A percentile compares a stretch with the other conserved stretches of the same genome.
These are phyloP conservation scores for Drosophila subquinaria DNA, from an alignment of 2,888 invertebrate species.

Conservation along the genomic window DNA sequence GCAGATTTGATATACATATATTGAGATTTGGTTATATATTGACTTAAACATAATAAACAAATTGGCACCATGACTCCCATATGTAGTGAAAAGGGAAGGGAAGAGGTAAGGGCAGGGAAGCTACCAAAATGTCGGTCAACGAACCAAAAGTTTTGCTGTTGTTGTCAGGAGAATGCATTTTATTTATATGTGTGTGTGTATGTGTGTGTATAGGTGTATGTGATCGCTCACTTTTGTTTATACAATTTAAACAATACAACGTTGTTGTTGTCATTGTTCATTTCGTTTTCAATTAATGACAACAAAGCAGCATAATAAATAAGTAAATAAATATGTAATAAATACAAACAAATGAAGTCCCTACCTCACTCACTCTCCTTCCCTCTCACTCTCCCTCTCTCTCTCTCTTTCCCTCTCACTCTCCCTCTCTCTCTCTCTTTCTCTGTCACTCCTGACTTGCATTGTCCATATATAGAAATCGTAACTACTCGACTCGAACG, in stretches of 20 bases:
- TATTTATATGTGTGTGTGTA: not conserved
- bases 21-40: not conserved
- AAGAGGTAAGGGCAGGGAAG: not conserved
- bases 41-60: constrained; percentile 43
- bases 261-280: constrained; percentile 32
- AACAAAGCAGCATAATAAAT: constrained; percentile 31
- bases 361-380: not conserved
- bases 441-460: constrained; percentile 36
- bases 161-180: constrained; percentile 37
- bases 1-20: not conserved
- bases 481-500: constrained; percentile 19
- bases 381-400: not conserved
- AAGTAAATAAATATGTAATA: constrained; percentile 35
- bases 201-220: constrained; percentile 2
- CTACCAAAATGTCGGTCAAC: constrained; percentile 69
- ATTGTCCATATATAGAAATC: constrained; percentile 50
- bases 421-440: not conserved
- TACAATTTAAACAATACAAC: constrained; percentile 46
- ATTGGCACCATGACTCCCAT: constrained; percentile 30
- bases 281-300: constrained; percentile 70
- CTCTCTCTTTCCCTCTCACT: not conserved
- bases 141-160: constrained; percentile 49
- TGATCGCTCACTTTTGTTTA: constrained; percentile 37
- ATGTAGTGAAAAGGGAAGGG: not conserved
- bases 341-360: constrained; percentile 31